These are phyloP conservation scores for Acromyrmex charruanus DNA, from an alignment of 1,140 invertebrate genomes.

Conservation along the genomic window DNA sequence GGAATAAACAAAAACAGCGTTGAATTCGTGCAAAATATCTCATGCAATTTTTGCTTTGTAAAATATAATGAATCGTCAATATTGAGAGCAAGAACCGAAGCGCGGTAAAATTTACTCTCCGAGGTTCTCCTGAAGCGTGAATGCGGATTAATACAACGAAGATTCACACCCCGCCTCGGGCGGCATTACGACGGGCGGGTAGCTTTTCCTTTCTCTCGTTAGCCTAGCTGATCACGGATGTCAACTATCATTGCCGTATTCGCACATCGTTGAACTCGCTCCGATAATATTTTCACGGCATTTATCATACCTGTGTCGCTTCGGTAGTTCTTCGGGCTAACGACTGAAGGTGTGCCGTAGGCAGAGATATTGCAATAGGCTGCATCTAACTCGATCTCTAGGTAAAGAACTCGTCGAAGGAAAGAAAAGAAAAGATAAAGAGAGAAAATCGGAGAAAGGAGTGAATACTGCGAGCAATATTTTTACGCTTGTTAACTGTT, in stretches of 20 bases:
- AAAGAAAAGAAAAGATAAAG: constrained; percentile 52
- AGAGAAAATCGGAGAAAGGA: not conserved
- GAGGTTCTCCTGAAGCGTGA: constrained; percentile 13
- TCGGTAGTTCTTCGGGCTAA: constrained; percentile 47
- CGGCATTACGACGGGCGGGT: not conserved
- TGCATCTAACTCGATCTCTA: constrained; percentile 68
- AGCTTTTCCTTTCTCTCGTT: constrained; percentile 49
- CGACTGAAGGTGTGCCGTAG: constrained; percentile 44
- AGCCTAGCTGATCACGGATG: constrained; percentile 46
- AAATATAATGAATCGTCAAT: constrained; percentile 12
- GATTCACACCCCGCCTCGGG: constrained; percentile 43
- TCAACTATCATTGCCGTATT: constrained; percentile 39
- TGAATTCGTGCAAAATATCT: not conserved
- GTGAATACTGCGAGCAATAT: constrained; percentile 44
- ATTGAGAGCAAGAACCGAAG: not conserved
- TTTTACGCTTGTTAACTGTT: constrained; percentile 76
- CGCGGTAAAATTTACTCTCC: constrained; percentile 21
- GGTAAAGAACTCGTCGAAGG: constrained; percentile 68
- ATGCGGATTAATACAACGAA: constrained; percentile 50
- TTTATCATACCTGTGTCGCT: constrained; percentile 54
- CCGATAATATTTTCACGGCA: constrained; percentile 44
- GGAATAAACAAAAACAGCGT: not conserved
- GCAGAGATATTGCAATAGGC: not conserved
- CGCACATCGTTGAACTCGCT: constrained; percentile 33
- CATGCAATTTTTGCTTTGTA: not conserved